Evolutionary conservation across 2,888 invertebrate genomes (phyloP).

Genomic region (Lithophane leautieri): DNA sequence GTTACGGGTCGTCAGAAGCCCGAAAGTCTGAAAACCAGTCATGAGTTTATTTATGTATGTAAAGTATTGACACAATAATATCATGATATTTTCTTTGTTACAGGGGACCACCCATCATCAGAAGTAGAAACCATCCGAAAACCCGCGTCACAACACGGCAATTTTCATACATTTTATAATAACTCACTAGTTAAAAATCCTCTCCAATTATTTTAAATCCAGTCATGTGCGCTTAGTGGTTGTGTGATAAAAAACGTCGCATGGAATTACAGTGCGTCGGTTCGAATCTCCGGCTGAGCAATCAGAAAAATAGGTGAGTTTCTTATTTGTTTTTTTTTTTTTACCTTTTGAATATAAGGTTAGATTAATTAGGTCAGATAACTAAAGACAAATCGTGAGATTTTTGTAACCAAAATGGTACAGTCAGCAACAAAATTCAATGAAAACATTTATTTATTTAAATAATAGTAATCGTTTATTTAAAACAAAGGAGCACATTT

Average conservation of each 20-base stretch:
- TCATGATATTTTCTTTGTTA: conserved; percentile 73
- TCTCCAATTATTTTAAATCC: conserved; percentile 19
- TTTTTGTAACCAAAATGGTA: not conserved
- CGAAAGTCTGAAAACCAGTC: no score
- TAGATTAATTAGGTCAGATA: no score
- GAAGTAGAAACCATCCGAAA: conserved; percentile 59
- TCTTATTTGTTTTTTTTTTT: not conserved
- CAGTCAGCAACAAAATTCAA: no score
- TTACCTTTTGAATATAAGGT: not conserved
- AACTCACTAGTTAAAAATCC: conserved; percentile 11
- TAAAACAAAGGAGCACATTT: no score
- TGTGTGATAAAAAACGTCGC: conserved; percentile 61
- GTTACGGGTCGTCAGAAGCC: no score
- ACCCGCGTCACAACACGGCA: not conserved
- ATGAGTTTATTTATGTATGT: no score
- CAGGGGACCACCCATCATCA: conserved; percentile 84
- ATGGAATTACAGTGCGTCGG: conserved; percentile 67
- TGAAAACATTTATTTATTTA: no score
- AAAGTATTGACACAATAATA: not conserved
- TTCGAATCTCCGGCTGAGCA: conserved; percentile 62
- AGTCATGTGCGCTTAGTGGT: conserved; percentile 54
- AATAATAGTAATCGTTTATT: no score
- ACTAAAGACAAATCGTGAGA: not conserved
- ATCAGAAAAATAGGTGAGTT: conserved; percentile 64
- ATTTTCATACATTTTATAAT: conserved; percentile 43